Base-by-base conservation (phyloP, 2,888 invertebrate genomes). In the Erebia aethiops region DNA sequence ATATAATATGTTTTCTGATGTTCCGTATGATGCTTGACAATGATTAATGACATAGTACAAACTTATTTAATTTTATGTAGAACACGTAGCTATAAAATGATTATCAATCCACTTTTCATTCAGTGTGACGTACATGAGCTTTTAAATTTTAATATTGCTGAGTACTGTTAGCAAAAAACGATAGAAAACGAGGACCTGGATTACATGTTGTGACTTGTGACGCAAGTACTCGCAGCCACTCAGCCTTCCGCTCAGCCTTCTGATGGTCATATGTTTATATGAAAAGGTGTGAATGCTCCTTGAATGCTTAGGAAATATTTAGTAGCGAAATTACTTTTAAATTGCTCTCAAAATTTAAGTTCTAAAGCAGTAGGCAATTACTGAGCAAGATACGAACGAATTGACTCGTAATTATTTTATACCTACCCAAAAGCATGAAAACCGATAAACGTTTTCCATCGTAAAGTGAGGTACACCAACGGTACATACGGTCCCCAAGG, bases 171-270 rank as follows among this genome's bases (percentile, higher is more conserved):
- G 60, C 72, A 72, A 58, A 70, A 67, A 63, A 63, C 51, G 18
- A 68, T 68, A 61, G 58, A 66, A 73, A 69, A 70, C 52, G 41
- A 58, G 51, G 58, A 49, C 21, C 62, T 62, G 26, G 26, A 71
- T 74, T 71, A 76, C 70, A 69, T 65, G 60, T 56, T 41, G 67
- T 76, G 76, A 76, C 75, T 56, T 41, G 67, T 76, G 76, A 76
- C 75, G 76, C 67, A 74, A 78, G 70, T 75, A 61, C 43, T 21
- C 16, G 11, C 16, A 66, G 66, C 70, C 75, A 77, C 74, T 76
- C 75, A 73, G 70, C 62, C 62, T 71, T 71, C 65, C 69, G 67
- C 16, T 61, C n/a, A 41, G 58, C 41, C 21, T 63, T 57, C 18
- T 69, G 43, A 67, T 71, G 64, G 65, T 2, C 41, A 64, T 21